Evolutionary conservation across 2,888 invertebrate genomes (phyloP), one percentile per base, ranked within the genome.

Genomic region (Agrilus mali): DNA sequence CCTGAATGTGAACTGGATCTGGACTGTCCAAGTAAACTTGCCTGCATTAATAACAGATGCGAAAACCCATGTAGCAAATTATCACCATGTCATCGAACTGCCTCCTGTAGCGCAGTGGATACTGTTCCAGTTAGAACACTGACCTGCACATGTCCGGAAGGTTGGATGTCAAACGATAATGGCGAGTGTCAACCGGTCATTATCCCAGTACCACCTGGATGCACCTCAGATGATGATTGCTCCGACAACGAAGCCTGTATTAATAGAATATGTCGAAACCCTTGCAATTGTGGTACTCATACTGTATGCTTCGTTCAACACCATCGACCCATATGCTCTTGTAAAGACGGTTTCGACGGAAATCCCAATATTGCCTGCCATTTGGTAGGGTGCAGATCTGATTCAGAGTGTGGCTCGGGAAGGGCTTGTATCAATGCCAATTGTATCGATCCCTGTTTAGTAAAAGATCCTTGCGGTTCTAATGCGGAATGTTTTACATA

Each of bases 251-350:
- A 90, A 62, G 82, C 89, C 8, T 93, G 93, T 59, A 77, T 90
- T 35, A 88, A 90, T 58, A 73, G 89, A 56, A 78, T 86, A 53
- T 93, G 93, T 59, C 75, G 86, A 53, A 84, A 86, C 56, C 89
- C 90, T 12, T 92, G 92, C 63, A 83, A 84, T 58, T 93, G 92
- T 60, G 92, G 92, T 41, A 75, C 77, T 33, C 83, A 90, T 57
- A 83, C 89, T 33, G 77, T 82, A 53, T 93, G 93, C 58, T 75
- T 78, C 50, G 80, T 92, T 6, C 78, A 78, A 48, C 81, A 87
- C 55, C 92, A 92, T 60, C 78, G 88, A 47, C 89, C 90, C 2
- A 78, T 86, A 33, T 93, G 93, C 63, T 84, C 86, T 3, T 93
- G 93, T 61, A 74, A 78, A 54, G 77, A 82, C 55, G 89, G 88